Evolutionary conservation across 2,888 invertebrate genomes (phyloP).

Genomic region (Herminia tarsipennalis): DNA sequence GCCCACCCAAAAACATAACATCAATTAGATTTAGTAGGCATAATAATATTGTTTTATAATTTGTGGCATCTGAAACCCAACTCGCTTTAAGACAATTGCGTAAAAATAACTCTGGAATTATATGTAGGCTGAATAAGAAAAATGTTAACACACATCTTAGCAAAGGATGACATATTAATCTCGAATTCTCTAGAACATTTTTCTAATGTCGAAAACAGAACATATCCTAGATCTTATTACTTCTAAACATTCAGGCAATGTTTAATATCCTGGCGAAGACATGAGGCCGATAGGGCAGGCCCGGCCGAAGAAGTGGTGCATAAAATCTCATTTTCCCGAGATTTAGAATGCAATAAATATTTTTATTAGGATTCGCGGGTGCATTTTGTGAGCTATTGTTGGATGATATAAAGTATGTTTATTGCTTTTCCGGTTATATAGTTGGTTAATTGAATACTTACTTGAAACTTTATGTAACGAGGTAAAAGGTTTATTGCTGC

Average conservation of each 20-base stretch:
- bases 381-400: slow-evolving; percentile 35
- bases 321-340: slow-evolving; percentile 25
- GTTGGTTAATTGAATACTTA: slow-evolving; percentile 11
- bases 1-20: too few relatives aligned
- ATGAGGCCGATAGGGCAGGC: background rate
- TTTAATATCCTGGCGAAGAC: slow-evolving; percentile 10
- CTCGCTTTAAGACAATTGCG: too few relatives aligned
- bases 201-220: too few relatives aligned
- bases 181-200: too few relatives aligned
- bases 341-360: slow-evolving; percentile 40
- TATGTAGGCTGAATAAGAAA: too few relatives aligned
- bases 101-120: too few relatives aligned
- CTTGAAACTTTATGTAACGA: slow-evolving; percentile 1
- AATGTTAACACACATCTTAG: too few relatives aligned
- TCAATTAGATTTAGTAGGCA: too few relatives aligned
- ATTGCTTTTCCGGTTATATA: slow-evolving; percentile 10
- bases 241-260: slow-evolving; percentile 23
- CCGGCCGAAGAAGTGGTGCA: slow-evolving; percentile 14
- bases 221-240: slow-evolving; percentile 11
- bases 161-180: background rate
- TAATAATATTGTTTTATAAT: too few relatives aligned
- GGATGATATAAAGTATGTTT: slow-evolving; percentile 31
- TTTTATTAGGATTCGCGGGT: slow-evolving; percentile 31
- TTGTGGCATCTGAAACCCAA: too few relatives aligned
- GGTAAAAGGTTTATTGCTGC: background rate